Conservation (phyloP, 2,797 vertebrate species). For the Megaceryle alcyon region DNA sequence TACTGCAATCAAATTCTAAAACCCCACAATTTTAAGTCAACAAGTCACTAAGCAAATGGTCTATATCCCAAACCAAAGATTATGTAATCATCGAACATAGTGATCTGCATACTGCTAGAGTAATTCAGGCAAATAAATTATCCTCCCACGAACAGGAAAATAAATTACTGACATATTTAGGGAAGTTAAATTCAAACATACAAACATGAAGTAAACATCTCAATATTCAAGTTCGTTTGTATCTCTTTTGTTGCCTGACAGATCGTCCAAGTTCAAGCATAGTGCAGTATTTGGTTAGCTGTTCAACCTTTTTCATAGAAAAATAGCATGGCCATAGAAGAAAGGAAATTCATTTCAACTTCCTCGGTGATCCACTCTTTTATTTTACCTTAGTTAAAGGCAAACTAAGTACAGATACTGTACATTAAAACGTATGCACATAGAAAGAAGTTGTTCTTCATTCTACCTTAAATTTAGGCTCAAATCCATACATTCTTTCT, state of each 20-base stretch:
- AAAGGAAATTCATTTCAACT: conserved; percentile 52
- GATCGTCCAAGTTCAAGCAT: background rate
- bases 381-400: conserved; percentile 83
- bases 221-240: background rate
- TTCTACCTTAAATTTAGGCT: background rate
- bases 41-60: background rate
- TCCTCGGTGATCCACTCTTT: conserved; percentile 53
- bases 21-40: background rate
- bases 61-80: background rate
- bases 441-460: background rate
- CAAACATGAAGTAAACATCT: background rate
- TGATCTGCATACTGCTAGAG: background rate
- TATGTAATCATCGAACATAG: background rate
- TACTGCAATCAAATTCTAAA: background rate
- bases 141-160: background rate
- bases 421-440: conserved; percentile 74
- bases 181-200: background rate
- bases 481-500: background rate
- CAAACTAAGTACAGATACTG: conserved; percentile 83
- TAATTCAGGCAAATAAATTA: background rate
- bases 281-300: background rate
- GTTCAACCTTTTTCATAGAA: conserved; percentile 49
- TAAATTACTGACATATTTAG: background rate
- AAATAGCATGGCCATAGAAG: background rate
- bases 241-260: background rate